Evolutionary conservation across 2,113 vertebrate species (phyloP).

Genomic region (Zosterops lateralis): DNA sequence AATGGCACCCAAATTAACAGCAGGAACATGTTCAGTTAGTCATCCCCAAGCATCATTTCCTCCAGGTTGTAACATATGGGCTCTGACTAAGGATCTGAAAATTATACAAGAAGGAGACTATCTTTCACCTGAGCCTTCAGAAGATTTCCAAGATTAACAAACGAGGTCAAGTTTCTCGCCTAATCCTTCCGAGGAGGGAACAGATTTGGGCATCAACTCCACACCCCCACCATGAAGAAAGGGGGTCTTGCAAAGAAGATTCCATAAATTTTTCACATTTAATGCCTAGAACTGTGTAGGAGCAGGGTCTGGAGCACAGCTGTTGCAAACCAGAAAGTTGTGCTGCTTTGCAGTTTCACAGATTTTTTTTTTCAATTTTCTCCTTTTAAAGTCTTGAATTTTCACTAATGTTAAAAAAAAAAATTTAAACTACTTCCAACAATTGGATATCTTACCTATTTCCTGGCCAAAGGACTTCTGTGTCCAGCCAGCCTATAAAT

Average conservation of each 20-base stretch:
- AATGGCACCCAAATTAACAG: conserved; percentile 43
- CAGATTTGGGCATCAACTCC: neutral
- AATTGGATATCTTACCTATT: neutral
- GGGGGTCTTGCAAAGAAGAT: neutral
- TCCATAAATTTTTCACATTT: neutral
- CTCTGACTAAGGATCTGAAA: conserved; percentile 27
- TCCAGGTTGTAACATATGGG: conserved; percentile 51
- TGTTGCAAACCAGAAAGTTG: neutral
- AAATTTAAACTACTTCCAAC: neutral
- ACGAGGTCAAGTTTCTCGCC: neutral
- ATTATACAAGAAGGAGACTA: neutral
- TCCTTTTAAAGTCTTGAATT: neutral
- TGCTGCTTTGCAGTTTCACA: neutral
- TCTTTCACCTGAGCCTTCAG: neutral
- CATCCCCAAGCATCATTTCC: conserved; percentile 33
- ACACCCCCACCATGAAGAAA: neutral
- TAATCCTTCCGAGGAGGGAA: neutral
- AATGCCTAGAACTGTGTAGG: neutral
- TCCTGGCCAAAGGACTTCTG: neutral
- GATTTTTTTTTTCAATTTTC: neutral
- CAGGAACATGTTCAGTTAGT: conserved; percentile 45
- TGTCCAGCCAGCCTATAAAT: neutral
- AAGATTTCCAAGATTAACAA: neutral
- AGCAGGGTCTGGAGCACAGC: neutral
- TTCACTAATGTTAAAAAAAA: neutral